Percentiles rank a stretch among this genome's conserved stretches.
Evolutionary conservation across 2,888 invertebrate species (phyloP).

Genomic region (Cerastis leucographa): DNA sequence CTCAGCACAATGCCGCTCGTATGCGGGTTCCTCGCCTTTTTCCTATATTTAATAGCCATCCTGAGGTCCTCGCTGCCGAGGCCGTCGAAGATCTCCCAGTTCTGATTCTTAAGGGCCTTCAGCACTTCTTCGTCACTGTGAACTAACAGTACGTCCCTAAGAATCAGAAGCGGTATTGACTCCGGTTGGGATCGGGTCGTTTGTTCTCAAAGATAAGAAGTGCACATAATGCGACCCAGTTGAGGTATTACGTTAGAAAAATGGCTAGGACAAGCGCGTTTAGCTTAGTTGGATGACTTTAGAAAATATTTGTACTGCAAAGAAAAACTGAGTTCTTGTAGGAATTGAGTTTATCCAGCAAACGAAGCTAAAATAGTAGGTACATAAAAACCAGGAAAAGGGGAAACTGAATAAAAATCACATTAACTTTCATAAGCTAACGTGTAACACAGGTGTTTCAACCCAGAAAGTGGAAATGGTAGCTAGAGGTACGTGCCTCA

Average conservation of each 20-base stretch:
- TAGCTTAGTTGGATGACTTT: conserved; percentile 43
- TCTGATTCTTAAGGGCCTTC: too few species aligned
- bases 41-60: too few species aligned
- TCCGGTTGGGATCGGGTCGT: conserved; percentile 47
- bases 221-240: conserved; percentile 61
- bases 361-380: background rate
- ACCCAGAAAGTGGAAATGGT: conserved; percentile 6
- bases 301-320: conserved; percentile 38
- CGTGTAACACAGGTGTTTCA: conserved; percentile 10
- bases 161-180: too few species aligned
- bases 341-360: conserved; percentile 9
- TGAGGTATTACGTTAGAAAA: conserved; percentile 52
- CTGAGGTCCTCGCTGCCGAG: too few species aligned
- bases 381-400: conserved; percentile 4
- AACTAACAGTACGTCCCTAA: too few species aligned
- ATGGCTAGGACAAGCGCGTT: conserved; percentile 53
- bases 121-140: too few species aligned
- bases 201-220: conserved; percentile 60
- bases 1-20: too few species aligned
- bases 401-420: conserved; percentile 12
- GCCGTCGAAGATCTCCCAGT: too few species aligned
- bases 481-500: conserved; percentile 3
- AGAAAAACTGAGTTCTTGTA: conserved; percentile 2
- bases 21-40: too few species aligned
- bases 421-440: conserved; percentile 19